Evolutionary conservation across 2,113 vertebrate species (phyloP).

Genomic region (Laticauda laticaudata): DNA sequence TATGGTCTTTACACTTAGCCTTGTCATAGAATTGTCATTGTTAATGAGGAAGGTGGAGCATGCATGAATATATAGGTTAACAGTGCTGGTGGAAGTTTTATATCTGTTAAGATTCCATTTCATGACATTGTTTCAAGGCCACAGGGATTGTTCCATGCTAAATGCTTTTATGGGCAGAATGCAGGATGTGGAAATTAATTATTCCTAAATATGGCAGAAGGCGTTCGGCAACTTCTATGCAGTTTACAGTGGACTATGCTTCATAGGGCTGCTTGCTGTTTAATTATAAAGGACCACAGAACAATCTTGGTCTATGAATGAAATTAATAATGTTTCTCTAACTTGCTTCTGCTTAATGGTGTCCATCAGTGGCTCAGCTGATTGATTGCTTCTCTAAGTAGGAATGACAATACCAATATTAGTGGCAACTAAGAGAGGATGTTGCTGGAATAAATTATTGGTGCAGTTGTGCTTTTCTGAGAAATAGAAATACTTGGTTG

Average conservation of each 20-base stretch:
- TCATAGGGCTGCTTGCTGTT: background rate
- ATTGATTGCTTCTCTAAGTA: slow-evolving; percentile 12
- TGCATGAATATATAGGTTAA: background rate
- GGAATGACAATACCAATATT: background rate
- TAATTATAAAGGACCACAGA: slow-evolving; percentile 24
- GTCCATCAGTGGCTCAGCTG: slow-evolving; percentile 18
- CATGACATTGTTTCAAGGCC: slow-evolving; percentile 24
- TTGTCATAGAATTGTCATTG: background rate
- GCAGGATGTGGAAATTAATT: slow-evolving; percentile 52
- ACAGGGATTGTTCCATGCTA: slow-evolving; percentile 49
- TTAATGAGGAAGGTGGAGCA: background rate
- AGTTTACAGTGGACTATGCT: slow-evolving; percentile 16
- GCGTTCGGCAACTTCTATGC: slow-evolving; percentile 10
- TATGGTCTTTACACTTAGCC: background rate
- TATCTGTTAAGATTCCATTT: slow-evolving; percentile 34
- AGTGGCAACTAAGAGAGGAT: background rate
- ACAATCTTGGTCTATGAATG: slow-evolving; percentile 19
- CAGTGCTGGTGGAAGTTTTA: slow-evolving; percentile 15
- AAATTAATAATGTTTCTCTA: slow-evolving; percentile 19
- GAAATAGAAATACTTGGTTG: background rate
- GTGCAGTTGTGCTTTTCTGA: background rate
- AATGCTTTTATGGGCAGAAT: slow-evolving; percentile 44
- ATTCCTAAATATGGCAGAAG: slow-evolving; percentile 41
- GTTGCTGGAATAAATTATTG: background rate
- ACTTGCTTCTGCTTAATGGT: slow-evolving; percentile 23